phyloP scores from a whole-genome alignment of 2,113 vertebrate species.

The Notiomystis cincta region DNA sequence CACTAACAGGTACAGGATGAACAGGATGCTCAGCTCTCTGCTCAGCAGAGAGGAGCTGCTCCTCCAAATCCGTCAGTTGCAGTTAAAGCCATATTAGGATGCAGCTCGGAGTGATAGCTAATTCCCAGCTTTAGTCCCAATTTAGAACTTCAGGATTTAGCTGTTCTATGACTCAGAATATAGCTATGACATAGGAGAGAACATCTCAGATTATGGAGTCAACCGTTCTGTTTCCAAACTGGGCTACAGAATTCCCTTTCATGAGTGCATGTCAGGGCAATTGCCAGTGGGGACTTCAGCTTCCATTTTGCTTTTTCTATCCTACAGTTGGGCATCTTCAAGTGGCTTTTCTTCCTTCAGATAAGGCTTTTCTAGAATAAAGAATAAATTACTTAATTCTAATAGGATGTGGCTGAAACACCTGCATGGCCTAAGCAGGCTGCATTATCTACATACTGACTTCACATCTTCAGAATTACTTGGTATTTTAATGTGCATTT shows the following conservation, averaged over 20 bases:
- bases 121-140: background rate
- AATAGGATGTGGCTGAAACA: background rate
- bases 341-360: background rate
- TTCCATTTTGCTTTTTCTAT: background rate
- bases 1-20: background rate
- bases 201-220: background rate
- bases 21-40: background rate
- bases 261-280: background rate
- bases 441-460: conserved; percentile 10
- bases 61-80: background rate
- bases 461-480: conserved; percentile 34
- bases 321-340: background rate
- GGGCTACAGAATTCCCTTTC: background rate
- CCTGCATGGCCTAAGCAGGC: background rate
- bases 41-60: background rate
- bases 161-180: background rate
- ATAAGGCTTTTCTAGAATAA: background rate
- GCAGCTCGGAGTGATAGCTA: background rate
- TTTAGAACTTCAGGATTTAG: background rate
- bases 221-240: background rate
- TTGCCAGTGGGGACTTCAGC: background rate
- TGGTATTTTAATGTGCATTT: conserved; percentile 34
- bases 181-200: background rate
- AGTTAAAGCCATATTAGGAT: background rate
- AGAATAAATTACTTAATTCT: conserved; percentile 9